phyloP scores from a whole-genome alignment of 2,888 invertebrate genomes.

The Terebella lapidaria region DNA sequence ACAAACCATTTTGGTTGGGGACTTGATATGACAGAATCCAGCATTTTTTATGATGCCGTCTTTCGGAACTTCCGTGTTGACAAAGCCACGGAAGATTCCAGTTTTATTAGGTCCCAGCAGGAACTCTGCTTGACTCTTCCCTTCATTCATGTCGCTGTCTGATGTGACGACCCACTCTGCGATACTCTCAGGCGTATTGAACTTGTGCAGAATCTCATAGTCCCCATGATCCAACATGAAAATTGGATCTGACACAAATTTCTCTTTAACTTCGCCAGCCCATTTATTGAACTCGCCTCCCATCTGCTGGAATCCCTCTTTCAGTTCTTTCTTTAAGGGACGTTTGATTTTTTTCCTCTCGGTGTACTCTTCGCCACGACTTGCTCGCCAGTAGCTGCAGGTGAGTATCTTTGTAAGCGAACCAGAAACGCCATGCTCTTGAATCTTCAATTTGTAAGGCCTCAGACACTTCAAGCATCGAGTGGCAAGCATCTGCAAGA shows the following conservation, averaged over 20 bases:
- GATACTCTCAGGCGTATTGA: conserved; percentile 62
- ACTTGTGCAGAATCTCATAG: conserved; percentile 60
- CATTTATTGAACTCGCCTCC: conserved; percentile 58
- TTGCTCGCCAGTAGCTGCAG: too few species aligned
- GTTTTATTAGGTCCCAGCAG: conserved; percentile 62
- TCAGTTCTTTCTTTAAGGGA: conserved; percentile 27
- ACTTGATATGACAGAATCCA: conserved; percentile 78
- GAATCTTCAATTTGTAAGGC: too few species aligned
- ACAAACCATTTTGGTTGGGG: conserved; percentile 57
- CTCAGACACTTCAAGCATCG: too few species aligned
- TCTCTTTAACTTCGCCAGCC: conserved; percentile 19
- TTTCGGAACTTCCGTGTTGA: conserved; percentile 64
- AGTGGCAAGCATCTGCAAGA: too few species aligned
- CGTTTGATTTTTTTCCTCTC: conserved; percentile 18
- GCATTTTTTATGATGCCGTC: conserved; percentile 74
- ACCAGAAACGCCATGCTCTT: too few species aligned
- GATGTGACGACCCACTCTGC: conserved; percentile 64
- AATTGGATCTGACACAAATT: conserved; percentile 62
- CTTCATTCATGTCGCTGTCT: conserved; percentile 78
- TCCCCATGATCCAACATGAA: conserved; percentile 17
- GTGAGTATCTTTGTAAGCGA: too few species aligned
- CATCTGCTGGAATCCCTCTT: conserved; percentile 64
- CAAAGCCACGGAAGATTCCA: conserved; percentile 49
- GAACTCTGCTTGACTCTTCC: conserved; percentile 66
- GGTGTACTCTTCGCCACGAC: not conserved